phyloP scores from a whole-genome alignment of 2,797 vertebrate species.

The Lerista edwardsae region DNA sequence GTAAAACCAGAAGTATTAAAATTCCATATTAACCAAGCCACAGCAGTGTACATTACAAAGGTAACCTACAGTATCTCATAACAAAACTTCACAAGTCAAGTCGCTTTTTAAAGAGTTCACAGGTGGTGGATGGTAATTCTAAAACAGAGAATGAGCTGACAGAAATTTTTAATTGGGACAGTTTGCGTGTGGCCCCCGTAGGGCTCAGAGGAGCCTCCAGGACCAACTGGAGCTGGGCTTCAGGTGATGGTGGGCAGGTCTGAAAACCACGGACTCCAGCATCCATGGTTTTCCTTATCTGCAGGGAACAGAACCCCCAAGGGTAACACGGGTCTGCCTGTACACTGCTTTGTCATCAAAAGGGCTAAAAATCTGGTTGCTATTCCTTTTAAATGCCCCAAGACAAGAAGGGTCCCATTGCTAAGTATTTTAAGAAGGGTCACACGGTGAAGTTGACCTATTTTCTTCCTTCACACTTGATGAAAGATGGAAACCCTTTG shows the following conservation, averaged over 20 bases:
- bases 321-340: too few species aligned
- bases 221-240: too few species aligned
- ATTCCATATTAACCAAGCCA: slow-evolving; percentile 61
- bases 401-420: background rate
- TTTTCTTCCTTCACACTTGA: too few species aligned
- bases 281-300: too few species aligned
- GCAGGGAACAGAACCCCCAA: too few species aligned
- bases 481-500: background rate
- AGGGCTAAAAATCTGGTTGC: background rate
- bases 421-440: background rate
- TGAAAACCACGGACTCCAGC: too few species aligned
- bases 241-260: too few species aligned
- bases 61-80: background rate
- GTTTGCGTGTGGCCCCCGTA: too few species aligned
- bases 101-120: background rate
- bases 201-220: too few species aligned
- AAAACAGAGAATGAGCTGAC: background rate
- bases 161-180: background rate
- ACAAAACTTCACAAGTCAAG: background rate
- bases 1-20: background rate
- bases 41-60: slow-evolving; percentile 66
- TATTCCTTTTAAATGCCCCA: background rate
- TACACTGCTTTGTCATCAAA: too few species aligned
- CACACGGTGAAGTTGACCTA: background rate
- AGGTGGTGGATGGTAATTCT: background rate